Conservation (phyloP, 2,113 vertebrate genomes). For the Lagenorhynchus albirostris region DNA sequence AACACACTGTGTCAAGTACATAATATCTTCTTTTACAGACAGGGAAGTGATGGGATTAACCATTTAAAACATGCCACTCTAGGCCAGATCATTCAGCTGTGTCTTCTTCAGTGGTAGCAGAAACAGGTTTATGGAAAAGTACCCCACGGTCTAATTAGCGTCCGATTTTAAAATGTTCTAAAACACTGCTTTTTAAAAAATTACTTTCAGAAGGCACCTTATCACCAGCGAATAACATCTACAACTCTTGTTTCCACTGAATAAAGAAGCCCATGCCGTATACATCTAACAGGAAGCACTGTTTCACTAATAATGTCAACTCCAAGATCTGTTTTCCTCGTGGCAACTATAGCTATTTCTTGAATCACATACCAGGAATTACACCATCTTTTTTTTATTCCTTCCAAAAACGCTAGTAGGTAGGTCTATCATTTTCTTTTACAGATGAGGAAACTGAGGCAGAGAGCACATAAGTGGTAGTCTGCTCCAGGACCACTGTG, state of each 20-base stretch:
- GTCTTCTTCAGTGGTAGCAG: background rate
- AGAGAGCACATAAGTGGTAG: background rate
- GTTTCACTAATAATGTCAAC: background rate
- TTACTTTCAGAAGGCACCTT: background rate
- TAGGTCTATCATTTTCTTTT: background rate
- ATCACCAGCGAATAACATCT: background rate
- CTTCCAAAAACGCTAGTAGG: background rate
- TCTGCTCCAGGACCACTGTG: background rate
- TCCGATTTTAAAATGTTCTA: background rate
- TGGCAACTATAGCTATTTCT: background rate
- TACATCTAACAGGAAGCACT: background rate
- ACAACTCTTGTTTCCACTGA: background rate
- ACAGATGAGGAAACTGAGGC: background rate
- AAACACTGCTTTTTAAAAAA: background rate
- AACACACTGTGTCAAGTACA: background rate
- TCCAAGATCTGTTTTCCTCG: background rate
- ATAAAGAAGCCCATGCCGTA: background rate
- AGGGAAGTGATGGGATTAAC: background rate
- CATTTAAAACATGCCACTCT: background rate
- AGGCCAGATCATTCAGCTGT: background rate
- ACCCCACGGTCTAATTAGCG: background rate
- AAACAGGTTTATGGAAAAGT: background rate
- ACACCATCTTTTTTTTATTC: background rate
- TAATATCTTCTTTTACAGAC: background rate
- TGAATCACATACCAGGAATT: background rate